Conservation (phyloP, 2,888 invertebrate species). For the Diadegma fenestrale region DNA sequence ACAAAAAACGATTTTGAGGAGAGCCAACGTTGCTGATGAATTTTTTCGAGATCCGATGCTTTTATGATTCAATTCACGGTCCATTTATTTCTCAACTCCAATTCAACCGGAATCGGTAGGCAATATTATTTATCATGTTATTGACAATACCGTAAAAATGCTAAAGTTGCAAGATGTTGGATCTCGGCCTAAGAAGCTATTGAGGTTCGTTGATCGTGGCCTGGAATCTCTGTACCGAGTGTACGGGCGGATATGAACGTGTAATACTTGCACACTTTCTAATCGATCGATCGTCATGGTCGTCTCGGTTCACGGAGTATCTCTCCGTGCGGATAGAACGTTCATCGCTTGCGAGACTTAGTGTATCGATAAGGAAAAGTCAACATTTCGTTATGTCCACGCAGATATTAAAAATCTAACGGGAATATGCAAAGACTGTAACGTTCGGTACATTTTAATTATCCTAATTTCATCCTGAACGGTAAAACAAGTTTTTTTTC, state of each 20-base stretch:
- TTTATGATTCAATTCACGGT: background rate
- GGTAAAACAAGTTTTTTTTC: background rate
- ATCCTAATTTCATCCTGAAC: background rate
- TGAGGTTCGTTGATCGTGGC: conserved; percentile 13
- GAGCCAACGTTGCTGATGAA: background rate
- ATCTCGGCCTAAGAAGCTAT: conserved; percentile 25
- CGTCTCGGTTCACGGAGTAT: conserved; percentile 9
- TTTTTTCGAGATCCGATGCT: background rate
- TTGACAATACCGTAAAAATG: conserved; percentile 6
- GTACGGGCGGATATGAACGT: conserved; percentile 11
- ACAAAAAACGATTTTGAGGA: background rate
- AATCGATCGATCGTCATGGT: conserved; percentile 38
- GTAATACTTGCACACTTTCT: conserved; percentile 40
- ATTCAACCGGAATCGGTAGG: background rate
- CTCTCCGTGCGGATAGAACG: conserved; percentile 6
- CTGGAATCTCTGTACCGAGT: conserved; percentile 10
- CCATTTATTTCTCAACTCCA: background rate
- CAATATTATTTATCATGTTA: conserved; percentile 8
- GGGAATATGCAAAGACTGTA: background rate
- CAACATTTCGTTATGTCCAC: background rate
- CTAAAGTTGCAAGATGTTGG: background rate
- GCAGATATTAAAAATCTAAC: background rate
- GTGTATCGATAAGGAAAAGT: conserved; percentile 9
- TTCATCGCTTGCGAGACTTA: conserved; percentile 4
- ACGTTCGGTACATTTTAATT: conserved; percentile 15